phyloP scores from a whole-genome alignment of 1,140 invertebrate species.

The Pseudoatta argentina region DNA sequence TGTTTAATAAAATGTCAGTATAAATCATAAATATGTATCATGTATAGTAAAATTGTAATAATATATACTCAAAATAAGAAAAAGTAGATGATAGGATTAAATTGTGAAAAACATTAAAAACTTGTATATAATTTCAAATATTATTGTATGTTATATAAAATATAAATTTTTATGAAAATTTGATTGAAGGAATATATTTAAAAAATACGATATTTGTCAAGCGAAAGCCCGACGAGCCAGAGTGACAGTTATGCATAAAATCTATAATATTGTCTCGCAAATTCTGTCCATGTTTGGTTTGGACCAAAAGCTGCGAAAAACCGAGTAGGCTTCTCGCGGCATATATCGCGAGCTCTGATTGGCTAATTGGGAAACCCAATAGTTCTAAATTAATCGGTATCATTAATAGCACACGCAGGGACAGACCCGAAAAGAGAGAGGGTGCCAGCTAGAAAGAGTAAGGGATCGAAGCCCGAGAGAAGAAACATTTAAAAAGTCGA shows the following conservation, averaged over 20 bases:
- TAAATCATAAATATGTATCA: neutral
- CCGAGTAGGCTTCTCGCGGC: conserved; percentile 59
- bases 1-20: neutral
- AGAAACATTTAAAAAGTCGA: conserved; percentile 78
- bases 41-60: neutral
- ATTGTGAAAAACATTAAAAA: neutral
- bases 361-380: conserved; percentile 86
- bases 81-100: neutral
- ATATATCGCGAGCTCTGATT: conserved; percentile 75
- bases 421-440: conserved; percentile 63
- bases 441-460: conserved; percentile 72
- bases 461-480: conserved; percentile 75
- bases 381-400: conserved; percentile 87
- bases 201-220: neutral
- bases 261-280: conserved; percentile 31
- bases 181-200: neutral
- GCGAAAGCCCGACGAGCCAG: neutral
- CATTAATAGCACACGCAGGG: conserved; percentile 83
- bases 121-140: neutral
- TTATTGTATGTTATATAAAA: neutral
- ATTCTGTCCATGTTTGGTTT: conserved; percentile 71
- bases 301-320: conserved; percentile 67
- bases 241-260: neutral
- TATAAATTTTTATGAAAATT: neutral
- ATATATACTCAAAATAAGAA: neutral